A percentile compares a stretch with the other conserved stretches of the same genome.
Conservation (phyloP, 2,888 invertebrate species). For the Eilema sororculum region DNA sequence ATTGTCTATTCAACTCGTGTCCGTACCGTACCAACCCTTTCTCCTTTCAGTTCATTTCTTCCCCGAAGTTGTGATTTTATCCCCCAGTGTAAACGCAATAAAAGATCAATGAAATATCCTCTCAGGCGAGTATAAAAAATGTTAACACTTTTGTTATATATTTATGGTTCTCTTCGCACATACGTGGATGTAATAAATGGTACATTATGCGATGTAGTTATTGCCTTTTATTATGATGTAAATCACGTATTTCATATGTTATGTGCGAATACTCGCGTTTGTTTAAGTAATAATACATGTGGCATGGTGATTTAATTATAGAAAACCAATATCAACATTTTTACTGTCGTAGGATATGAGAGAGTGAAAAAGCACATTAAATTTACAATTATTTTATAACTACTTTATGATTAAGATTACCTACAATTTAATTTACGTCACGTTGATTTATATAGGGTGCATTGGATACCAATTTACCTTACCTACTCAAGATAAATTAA, state of each 20-base stretch:
- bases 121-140: conserved; percentile 46
- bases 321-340: neutral
- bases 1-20: conserved; percentile 74
- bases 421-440: no score
- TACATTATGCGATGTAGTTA: conserved; percentile 13
- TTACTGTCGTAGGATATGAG: neutral
- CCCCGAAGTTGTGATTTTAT: conserved; percentile 75
- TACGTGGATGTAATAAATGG: conserved; percentile 12
- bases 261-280: neutral
- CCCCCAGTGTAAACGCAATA: conserved; percentile 70
- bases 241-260: neutral
- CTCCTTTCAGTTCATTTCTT: conserved; percentile 79
- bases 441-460: neutral
- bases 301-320: neutral
- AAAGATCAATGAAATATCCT: conserved; percentile 67
- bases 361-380: neutral
- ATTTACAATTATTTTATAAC: no score
- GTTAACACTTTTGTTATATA: conserved; percentile 38
- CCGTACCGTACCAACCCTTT: conserved; percentile 71
- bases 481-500: no score
- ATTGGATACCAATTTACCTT: no score
- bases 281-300: conserved; percentile 2
- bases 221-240: conserved; percentile 11
- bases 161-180: conserved; percentile 12
- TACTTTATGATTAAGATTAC: no score